These are phyloP conservation scores for Saccostrea glomerata DNA, from an alignment of 1,140 invertebrate species.

Conservation along the genomic window DNA sequence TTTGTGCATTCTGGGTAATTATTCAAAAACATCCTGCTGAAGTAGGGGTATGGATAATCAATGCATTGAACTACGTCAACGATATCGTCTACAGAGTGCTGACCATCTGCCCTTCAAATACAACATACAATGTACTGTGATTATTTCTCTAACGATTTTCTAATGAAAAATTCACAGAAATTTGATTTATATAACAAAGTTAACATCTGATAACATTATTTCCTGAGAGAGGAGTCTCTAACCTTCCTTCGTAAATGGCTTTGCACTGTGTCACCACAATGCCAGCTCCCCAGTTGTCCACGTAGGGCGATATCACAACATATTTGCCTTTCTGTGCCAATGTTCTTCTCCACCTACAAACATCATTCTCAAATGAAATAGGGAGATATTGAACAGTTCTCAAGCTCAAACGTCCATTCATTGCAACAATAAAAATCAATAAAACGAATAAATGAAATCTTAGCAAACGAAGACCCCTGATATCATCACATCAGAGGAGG, in stretches of 20 bases:
- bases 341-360: conserved; percentile 45
- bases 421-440: background rate
- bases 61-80: background rate
- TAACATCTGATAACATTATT: background rate
- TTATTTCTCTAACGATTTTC: no score
- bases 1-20: conserved; percentile 9
- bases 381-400: background rate
- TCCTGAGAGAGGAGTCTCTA: background rate
- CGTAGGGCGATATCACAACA: conserved; percentile 38
- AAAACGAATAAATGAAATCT: no score
- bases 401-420: background rate
- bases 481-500: no score
- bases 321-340: conserved; percentile 30
- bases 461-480: no score
- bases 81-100: background rate
- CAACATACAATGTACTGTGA: no score
- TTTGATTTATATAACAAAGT: background rate
- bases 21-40: conserved; percentile 28
- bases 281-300: conserved; percentile 48
- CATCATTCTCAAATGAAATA: background rate
- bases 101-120: background rate
- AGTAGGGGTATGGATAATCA: conserved; percentile 36
- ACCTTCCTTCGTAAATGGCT: conserved; percentile 35
- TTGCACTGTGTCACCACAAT: conserved; percentile 29
- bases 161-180: background rate